These are phyloP conservation scores for Gobio gobio DNA, from an alignment of 2,113 vertebrate species.

Conservation along the genomic window DNA sequence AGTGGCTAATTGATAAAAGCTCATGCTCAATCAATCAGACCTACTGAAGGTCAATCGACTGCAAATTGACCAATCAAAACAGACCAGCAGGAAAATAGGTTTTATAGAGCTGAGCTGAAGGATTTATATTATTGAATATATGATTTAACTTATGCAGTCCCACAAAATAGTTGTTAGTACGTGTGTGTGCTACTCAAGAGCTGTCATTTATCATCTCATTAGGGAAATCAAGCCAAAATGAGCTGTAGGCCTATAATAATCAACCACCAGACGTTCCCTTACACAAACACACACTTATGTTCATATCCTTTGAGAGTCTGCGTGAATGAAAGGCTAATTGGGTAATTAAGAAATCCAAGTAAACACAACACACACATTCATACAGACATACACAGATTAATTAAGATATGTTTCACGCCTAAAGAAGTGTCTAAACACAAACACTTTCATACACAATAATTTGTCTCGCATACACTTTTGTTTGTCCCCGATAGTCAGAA, in stretches of 20 bases:
- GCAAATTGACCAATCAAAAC: constrained; percentile 1
- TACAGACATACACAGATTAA: neutral
- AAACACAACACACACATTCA: constrained; percentile 21
- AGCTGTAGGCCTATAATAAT: constrained; percentile 45
- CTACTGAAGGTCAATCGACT: neutral
- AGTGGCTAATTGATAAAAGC: neutral
- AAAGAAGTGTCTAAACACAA: neutral
- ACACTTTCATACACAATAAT: neutral
- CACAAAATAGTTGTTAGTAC: neutral
- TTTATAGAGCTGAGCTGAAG: neutral
- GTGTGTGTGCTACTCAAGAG: constrained; percentile 11
- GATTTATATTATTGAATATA: neutral
- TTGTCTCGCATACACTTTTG: neutral
- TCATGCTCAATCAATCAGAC: neutral
- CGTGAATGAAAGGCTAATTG: constrained; percentile 33
- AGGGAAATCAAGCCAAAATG: constrained; percentile 47
- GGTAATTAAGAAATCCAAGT: constrained; percentile 31
- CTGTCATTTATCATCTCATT: constrained; percentile 49
- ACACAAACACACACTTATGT: constrained; percentile 30
- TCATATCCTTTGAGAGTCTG: constrained; percentile 17
- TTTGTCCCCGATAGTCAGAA: constrained; percentile 6
- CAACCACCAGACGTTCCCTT: neutral
- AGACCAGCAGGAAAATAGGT: constrained; percentile 8
- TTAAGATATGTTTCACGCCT: neutral
- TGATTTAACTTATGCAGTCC: constrained; percentile 12